Evolutionary conservation across 2,888 invertebrate genomes (phyloP).

Genomic region (Drosophila mimetica): DNA sequence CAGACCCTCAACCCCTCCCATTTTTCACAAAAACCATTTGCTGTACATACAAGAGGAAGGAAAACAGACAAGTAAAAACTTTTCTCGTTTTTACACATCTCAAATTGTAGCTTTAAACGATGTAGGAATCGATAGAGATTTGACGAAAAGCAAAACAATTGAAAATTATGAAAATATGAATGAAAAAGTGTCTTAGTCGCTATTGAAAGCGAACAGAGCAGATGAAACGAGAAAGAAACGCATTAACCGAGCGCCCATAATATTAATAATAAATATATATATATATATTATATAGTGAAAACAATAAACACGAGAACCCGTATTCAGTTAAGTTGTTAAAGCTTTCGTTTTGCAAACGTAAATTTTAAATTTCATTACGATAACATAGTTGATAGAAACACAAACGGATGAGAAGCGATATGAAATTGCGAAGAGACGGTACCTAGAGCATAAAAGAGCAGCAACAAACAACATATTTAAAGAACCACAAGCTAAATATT

Average conservation of each 20-base stretch:
- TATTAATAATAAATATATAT: slow-evolving; percentile 44
- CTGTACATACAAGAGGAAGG: slow-evolving; percentile 63
- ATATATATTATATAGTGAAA: slow-evolving; percentile 49
- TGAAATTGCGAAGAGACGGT: slow-evolving; percentile 26
- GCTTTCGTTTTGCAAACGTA: slow-evolving; percentile 73
- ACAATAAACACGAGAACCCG: slow-evolving; percentile 37
- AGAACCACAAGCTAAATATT: slow-evolving; percentile 68
- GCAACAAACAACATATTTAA: slow-evolving; percentile 74
- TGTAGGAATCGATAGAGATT: slow-evolving; percentile 56
- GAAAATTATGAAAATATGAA: slow-evolving; percentile 58
- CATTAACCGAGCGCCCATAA: slow-evolving; percentile 60
- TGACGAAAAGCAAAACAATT: slow-evolving; percentile 39
- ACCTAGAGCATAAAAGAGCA: slow-evolving; percentile 75
- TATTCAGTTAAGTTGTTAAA: slow-evolving; percentile 75
- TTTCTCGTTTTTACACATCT: slow-evolving; percentile 59
- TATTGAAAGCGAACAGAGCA: slow-evolving; percentile 49
- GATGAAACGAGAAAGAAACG: slow-evolving; percentile 41
- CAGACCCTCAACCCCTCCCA: slow-evolving; percentile 22
- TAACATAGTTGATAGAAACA: slow-evolving; percentile 30
- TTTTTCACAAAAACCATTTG: slow-evolving; percentile 18
- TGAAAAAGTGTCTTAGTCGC: slow-evolving; percentile 82
- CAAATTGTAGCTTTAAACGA: slow-evolving; percentile 76
- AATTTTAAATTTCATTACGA: slow-evolving; percentile 67
- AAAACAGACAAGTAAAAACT: slow-evolving; percentile 37
- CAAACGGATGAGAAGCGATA: slow-evolving; percentile 12